Conservation (phyloP, 35 echinoderm and acorn worm genomes). For the Eucidaris tribuloides region DNA sequence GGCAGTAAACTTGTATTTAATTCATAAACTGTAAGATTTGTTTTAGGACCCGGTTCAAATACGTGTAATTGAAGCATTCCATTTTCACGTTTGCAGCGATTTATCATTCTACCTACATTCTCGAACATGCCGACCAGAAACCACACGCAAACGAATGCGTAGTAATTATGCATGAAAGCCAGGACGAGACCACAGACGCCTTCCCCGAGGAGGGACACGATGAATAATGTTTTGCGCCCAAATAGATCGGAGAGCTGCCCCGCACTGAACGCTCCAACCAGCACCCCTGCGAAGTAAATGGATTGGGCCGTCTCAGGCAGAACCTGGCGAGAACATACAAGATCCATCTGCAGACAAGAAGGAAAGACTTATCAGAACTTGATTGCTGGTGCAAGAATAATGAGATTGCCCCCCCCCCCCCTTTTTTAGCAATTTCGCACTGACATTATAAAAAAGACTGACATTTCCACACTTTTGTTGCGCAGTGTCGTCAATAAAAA, state of each 20-base stretch:
- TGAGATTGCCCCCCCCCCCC: no score
- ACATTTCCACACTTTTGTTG: no score
- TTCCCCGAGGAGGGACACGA: constrained; percentile 41
- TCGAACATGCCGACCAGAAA: constrained; percentile 92
- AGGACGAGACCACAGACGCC: constrained; percentile 48
- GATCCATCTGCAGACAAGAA: constrained; percentile 59
- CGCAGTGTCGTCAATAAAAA: no score
- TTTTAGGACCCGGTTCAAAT: no score
- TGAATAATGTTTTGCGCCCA: constrained; percentile 71
- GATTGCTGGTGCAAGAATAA: no score
- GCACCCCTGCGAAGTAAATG: constrained; percentile 68
- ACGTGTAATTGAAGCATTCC: no score
- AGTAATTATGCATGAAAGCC: constrained; percentile 54
- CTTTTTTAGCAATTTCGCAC: no score
- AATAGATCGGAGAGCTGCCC: constrained; percentile 86
- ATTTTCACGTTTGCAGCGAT: no score
- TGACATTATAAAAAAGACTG: no score
- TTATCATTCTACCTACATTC: constrained; percentile 84
- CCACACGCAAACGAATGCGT: constrained; percentile 68
- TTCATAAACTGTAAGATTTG: no score
- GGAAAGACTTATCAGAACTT: no score
- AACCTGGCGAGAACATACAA: constrained; percentile 55
- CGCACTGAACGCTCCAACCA: constrained; percentile 63
- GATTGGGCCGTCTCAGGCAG: constrained; percentile 62
- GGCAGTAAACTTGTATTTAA: no score